phyloP scores from a whole-genome alignment of 2,113 vertebrate species.

The Ranitomeya variabilis region DNA sequence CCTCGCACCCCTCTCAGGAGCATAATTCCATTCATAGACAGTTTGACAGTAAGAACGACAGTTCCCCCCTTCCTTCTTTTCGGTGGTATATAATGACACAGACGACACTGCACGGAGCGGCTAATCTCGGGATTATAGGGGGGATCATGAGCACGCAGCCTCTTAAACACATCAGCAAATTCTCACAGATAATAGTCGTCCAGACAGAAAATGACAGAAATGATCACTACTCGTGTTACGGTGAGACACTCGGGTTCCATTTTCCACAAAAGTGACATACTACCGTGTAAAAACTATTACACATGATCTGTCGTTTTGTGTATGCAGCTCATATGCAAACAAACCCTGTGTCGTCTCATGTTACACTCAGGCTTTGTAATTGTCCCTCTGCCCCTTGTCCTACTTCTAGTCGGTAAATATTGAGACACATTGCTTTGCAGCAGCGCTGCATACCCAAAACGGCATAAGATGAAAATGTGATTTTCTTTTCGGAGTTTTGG shows the following conservation, averaged over 20 bases:
- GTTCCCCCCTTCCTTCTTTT: neutral
- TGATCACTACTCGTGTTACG: neutral
- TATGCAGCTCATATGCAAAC: neutral
- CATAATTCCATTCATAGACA: constrained; percentile 52
- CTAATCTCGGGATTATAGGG: constrained; percentile 43
- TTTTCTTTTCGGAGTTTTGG: neutral
- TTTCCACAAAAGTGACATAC: neutral
- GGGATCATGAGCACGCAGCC: constrained; percentile 6
- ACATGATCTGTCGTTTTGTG: neutral
- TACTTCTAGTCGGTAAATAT: no score
- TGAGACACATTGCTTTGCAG: neutral
- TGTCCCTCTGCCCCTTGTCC: no score
- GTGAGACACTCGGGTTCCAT: neutral
- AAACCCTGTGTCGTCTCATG: no score
- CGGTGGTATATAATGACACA: constrained; percentile 4
- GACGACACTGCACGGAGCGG: constrained; percentile 14
- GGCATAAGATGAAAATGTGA: neutral
- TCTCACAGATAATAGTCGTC: constrained; percentile 1
- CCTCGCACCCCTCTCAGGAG: neutral
- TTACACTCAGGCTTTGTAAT: no score
- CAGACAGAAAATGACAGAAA: neutral
- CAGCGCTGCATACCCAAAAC: neutral
- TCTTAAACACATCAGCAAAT: constrained; percentile 2
- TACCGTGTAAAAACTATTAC: neutral
- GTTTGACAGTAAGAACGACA: constrained; percentile 48